Evolutionary conservation across 2,113 vertebrate genomes (phyloP), one percentile per base, ranked within the genome.

Genomic region (Crotalus tigris): DNA sequence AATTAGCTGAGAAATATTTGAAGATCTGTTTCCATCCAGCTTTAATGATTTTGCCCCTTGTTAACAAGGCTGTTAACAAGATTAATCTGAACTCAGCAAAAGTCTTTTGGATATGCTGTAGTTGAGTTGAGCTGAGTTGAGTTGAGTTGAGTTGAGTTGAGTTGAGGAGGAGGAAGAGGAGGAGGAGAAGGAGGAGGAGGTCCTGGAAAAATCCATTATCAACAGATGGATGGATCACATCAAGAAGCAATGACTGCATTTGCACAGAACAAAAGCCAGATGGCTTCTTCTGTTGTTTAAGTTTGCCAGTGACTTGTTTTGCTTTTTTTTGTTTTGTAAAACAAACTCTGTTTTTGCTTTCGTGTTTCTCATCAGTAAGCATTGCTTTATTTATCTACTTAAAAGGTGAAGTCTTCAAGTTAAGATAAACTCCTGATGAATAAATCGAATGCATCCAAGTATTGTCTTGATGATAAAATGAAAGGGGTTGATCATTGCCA

Each of bases 1-100:
- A 96, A 96, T 97, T 97, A 97, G 95, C 97, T 97, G 96, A 96
- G 97, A 97, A 96, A 95, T 95, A 85, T 91, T 95, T 95, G 93
- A 92, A 93, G 55, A 91, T 88, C 51, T 23, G 44, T 17, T 75
- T 69, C 91, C 49, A 69, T 75, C 91, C 54, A 55, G 49, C 23
- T 88, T 61, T 9, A 88, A 44, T 54, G 8, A 94, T 95, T 88
- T 95, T 92, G 5, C 33, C 69, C 69, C 6, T 93, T 94, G 95
- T 90, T 88, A 92, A 93, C 89, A 93, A 91, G 91, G 91, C n/a
- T 17, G 93, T 94, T 94, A 23, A 58, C 49, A 96, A 96, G 95
- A 92, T 96, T 87, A 90, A 86, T 92, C 94, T 92, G 69, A 92
- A 3, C 7, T 23, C 29, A 69, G 21, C 13, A 90, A 33, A 5